Percentiles rank a stretch among this genome's conserved stretches.
phyloP scores from a whole-genome alignment of 2,113 vertebrate genomes.

The Bostrychus sinensis region DNA sequence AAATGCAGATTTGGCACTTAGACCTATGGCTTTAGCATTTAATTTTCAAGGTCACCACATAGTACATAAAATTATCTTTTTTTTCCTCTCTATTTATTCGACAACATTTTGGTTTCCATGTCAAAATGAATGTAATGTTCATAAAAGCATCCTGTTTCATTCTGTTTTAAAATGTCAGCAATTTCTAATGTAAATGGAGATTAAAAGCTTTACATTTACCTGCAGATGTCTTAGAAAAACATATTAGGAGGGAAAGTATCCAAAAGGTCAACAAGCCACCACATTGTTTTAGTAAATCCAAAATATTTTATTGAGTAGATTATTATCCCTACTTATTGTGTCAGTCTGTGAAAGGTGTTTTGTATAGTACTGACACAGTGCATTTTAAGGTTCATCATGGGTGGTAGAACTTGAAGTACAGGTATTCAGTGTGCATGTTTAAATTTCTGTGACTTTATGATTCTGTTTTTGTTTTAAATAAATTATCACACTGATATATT shows the following conservation, averaged over 20 bases:
- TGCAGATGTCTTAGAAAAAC: neutral
- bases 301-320: neutral
- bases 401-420: constrained; percentile 48
- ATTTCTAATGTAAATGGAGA: too few relatives aligned
- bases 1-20: constrained; percentile 42
- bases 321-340: neutral
- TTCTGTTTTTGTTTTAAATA: neutral
- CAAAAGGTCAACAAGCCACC: neutral
- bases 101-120: too few relatives aligned
- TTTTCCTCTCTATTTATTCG: too few relatives aligned
- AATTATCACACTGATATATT: too few relatives aligned
- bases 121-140: too few relatives aligned
- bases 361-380: neutral
- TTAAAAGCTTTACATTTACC: too few relatives aligned
- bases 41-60: constrained; percentile 47
- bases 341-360: neutral
- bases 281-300: neutral
- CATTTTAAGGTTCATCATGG: constrained; percentile 3
- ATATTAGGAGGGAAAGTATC: neutral
- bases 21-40: constrained; percentile 29
- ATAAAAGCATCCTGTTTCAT: too few relatives aligned
- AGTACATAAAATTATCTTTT: too few relatives aligned
- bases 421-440: constrained; percentile 21
- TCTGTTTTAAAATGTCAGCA: too few relatives aligned
- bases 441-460: neutral